Base-by-base conservation (phyloP, 2,888 invertebrate species). In the Parochlus steinenii region DNA sequence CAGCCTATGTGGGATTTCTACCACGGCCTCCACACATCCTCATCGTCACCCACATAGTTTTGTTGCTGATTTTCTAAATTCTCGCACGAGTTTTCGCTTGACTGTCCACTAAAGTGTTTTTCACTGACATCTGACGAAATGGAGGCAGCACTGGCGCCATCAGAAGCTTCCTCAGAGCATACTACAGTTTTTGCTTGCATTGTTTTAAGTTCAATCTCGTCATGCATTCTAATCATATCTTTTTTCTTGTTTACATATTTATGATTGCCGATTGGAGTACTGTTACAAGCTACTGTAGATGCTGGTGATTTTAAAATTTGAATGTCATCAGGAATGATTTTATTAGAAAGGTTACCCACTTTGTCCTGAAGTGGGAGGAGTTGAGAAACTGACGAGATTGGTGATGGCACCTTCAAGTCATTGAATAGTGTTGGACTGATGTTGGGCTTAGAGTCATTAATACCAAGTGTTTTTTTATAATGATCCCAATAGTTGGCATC, bases 21-120 rank as follows among this genome's bases (percentile, higher is more conserved):
- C 34, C 34, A 34, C n/a, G 34, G 34, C 20, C 34, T 26, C 34
- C 34, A 34, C 17, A 28, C 22, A 20, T 34, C 34, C 14, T 34
- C 34, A 6, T 34, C 34, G 4, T 28, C 34, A 17, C 23, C 28
- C 10, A 28, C 34, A 4, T 16, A 34, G 11, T 34, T 34, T n/a
- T 28, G 34, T 16, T 34, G 34, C 17, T 34, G 19, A 15, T 34
- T 27, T 26, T 34, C 34, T 15, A 34, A 28, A 34, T 34, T 34
- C 28, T 34, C 34, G 16, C n/a, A n/a, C n/a, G n/a, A n/a, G n/a
- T n/a, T n/a, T n/a, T n/a, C n/a, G n/a, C n/a, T n/a, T n/a, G n/a
- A n/a, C n/a, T n/a, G n/a, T n/a, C n/a, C n/a, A n/a, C n/a, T n/a
- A n/a, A n/a, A n/a, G n/a, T n/a, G n/a, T n/a, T n/a, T n/a, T n/a